Percentiles rank a stretch among this genome's conserved stretches.
Conservation (phyloP, 2,113 vertebrate species). For the Casuarius casuarius region DNA sequence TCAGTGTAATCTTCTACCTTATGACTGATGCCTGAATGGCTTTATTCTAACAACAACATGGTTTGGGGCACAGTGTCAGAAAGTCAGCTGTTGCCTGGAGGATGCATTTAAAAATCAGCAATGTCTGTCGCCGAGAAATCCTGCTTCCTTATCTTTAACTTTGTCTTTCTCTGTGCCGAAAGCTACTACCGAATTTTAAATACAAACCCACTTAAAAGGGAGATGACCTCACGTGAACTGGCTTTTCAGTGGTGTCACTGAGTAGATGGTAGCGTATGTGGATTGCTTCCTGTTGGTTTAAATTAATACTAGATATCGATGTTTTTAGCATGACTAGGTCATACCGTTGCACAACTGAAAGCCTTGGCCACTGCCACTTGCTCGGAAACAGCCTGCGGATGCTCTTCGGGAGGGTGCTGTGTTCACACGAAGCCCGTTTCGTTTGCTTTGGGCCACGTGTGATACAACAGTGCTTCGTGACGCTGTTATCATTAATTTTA, state of each 20-base stretch:
- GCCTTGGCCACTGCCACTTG: not conserved
- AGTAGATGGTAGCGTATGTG: not conserved
- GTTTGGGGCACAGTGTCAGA: conserved; percentile 55
- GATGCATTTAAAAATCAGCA: not conserved
- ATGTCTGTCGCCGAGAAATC: conserved; percentile 29
- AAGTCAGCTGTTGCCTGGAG: conserved; percentile 54
- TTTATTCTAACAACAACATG: conserved; percentile 68
- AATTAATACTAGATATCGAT: not conserved
- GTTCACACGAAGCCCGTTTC: not conserved
- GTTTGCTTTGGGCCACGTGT: not conserved
- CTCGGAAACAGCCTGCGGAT: not conserved
- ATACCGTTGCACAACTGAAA: not conserved
- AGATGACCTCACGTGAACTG: not conserved
- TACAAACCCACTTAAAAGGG: not conserved
- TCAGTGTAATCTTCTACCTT: conserved; percentile 53
- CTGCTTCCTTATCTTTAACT: not conserved
- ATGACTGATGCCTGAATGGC: conserved; percentile 51
- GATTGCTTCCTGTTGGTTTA: not conserved
- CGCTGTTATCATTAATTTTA: not conserved
- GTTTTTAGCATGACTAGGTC: not conserved
- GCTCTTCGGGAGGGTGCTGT: not conserved
- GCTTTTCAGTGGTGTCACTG: not conserved
- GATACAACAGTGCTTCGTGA: not conserved
- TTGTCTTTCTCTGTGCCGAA: not conserved
- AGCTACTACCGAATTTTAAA: not conserved